Evolutionary conservation across 2,113 vertebrate species (phyloP), one percentile per base, ranked within the genome.

Genomic region (western clawed frog (Xenopus tropicalis)): DNA sequence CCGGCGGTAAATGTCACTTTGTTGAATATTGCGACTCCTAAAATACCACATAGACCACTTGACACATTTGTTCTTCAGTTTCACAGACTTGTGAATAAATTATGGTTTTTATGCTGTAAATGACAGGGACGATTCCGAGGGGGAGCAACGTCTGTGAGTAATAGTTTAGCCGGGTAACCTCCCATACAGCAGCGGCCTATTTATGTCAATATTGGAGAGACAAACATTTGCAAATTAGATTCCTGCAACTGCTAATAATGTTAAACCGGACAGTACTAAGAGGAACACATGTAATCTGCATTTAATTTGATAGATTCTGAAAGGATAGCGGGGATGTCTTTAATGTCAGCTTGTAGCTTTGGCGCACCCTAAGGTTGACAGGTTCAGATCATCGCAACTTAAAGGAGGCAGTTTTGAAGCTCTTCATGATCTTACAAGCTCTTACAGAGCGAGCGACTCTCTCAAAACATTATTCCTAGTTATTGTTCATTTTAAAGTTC

Each of bases 161-260:
- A 76, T 69, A 57, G 66, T 69, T 69, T 65, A 21, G 56, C 65
- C 11, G 13, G 24, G 48, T 76, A 76, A 69, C 66, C 58, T 54
- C 29, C 17, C 56, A 69, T 59, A 62, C 42, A 74, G 67, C 72
- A 51, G 17, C 43, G 61, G 25, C 44, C 73, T 69, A 76, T 76
- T 76, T 75, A 66, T 75, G 72, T 68, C 72, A 29, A 69, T 68
- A 69, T 54, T 23, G 66, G 46, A 17, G 66, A 67, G 66, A 69
- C 68, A 76, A 69, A 76, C 66, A 69, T 76, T 76, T 69, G 66
- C 66, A 76, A 76, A 76, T 69, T 76, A 76, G 65, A 74, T 74
- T 74, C 57, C 42, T 61, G 44, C 65, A 71, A 63, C 73, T 69
- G 66, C 59, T 76, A 69, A 76, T 69, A 69, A 69, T 76, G 66